Evolutionary conservation across 2,797 vertebrate genomes (phyloP), one percentile per base, ranked within the genome.

Genomic region (Jordanella pulchra): DNA sequence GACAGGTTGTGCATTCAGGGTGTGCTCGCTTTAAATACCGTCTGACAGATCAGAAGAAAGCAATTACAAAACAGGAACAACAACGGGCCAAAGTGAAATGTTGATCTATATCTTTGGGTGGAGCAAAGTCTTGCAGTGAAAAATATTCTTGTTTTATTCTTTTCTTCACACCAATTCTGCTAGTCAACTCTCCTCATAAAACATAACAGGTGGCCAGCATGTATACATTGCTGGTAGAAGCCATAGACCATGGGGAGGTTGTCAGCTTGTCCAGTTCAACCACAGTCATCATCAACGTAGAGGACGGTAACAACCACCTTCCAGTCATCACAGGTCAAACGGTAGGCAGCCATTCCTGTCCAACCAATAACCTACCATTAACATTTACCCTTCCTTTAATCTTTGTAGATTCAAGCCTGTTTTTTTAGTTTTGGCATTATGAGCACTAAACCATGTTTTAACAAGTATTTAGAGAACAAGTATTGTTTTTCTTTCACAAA

Each of bases 161-260:
- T 25, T 7, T 23, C 35, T 44, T 39, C 60, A 44, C 23, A 44
- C 13, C 35, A 23, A 42, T 44, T 44, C 35, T 0, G 2, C 39
- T 15, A 14, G 5, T 11, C 11, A 10, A 54, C 23, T 47, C 11
- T 1, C 7, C 73, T 30, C 77, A 9, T 11, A 60, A 32, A 39
- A 0, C 72, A 27, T 80, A 3, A 70, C 25, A 95, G 93, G 80
- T 45, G 77, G 81, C 87, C 42, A 72, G 86, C 12, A 85, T 21
- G 51, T 90, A 89, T 70, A 91, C 60, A 9, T 35, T 95, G 65
- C 0, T 76, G 35, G 79, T 94, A 69, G 89, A 93, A 81, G 93
- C 91, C 23, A 92, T 84, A 75, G 94, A 95, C 78, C 88, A 91
- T 0, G 91, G 93, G 1, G 84, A 89, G 1, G 73, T 78, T 0